These are phyloP conservation scores for Patagioenas fasciata DNA, from an alignment of 2,113 vertebrate genomes.

Conservation along the genomic window DNA sequence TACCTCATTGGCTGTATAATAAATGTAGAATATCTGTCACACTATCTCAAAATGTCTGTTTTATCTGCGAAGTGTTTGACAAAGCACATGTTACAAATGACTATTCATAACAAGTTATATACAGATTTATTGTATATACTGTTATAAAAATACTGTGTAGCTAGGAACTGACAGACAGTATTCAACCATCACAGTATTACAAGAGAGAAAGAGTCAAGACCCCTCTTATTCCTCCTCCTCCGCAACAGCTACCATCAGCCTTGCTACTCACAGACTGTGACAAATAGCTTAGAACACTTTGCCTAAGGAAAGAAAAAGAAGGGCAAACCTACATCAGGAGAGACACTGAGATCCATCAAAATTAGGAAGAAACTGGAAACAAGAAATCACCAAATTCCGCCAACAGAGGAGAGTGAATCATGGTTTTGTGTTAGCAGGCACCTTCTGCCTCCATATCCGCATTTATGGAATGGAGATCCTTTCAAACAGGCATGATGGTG, in stretches of 20 bases:
- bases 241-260: neutral
- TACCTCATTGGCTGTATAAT: neutral
- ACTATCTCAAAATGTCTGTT: slow-evolving; percentile 24
- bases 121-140: neutral
- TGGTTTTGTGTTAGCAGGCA: neutral
- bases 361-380: neutral
- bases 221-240: neutral
- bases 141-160: neutral
- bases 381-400: neutral
- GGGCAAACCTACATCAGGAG: neutral
- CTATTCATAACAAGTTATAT: neutral
- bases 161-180: neutral
- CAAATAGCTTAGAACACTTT: neutral
- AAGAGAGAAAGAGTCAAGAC: neutral
- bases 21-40: slow-evolving; percentile 24
- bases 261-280: neutral
- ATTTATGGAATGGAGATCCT: neutral
- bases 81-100: slow-evolving; percentile 7
- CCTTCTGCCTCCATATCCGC: neutral
- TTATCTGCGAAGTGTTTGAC: slow-evolving; percentile 31
- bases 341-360: neutral
- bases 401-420: neutral
- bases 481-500: accelerated
- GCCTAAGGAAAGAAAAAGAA: neutral
- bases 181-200: neutral